Evolutionary conservation across 2,888 invertebrate species (phyloP).

Genomic region (Epinotia ramella): DNA sequence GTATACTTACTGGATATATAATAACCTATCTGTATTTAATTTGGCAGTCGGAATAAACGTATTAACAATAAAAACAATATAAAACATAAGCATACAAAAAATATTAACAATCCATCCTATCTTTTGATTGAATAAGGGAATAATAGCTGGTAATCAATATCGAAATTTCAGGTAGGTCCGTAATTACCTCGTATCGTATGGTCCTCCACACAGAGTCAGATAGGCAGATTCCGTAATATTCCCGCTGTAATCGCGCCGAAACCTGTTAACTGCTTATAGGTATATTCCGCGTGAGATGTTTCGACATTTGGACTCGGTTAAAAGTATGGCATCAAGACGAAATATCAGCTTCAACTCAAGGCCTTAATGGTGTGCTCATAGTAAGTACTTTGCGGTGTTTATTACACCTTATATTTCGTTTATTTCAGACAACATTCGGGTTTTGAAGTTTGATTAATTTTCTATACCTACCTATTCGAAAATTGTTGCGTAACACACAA

Average conservation of each 20-base stretch:
- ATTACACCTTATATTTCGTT: not conserved
- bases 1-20: too few species aligned
- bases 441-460: too few species aligned
- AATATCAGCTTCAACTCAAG: slow-evolving; percentile 17
- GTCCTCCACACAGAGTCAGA: slow-evolving; percentile 14
- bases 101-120: too few species aligned
- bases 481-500: not conserved
- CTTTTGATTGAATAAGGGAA: not conserved
- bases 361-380: too few species aligned
- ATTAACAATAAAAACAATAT: not conserved
- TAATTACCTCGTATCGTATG: not conserved
- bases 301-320: slow-evolving; percentile 20
- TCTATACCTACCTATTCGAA: too few species aligned
- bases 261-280: slow-evolving; percentile 16
- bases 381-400: not conserved
- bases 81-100: too few species aligned
- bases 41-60: not conserved
- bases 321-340: slow-evolving; percentile 1
- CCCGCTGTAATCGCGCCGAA: slow-evolving; percentile 6
- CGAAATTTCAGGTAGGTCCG: not conserved
- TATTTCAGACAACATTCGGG: too few species aligned
- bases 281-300: slow-evolving; percentile 6
- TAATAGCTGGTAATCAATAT: not conserved
- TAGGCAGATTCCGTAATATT: slow-evolving; percentile 24
- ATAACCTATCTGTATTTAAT: not conserved